Evolutionary conservation across 2,888 invertebrate genomes (phyloP).

Genomic region (Apamea sordens): DNA sequence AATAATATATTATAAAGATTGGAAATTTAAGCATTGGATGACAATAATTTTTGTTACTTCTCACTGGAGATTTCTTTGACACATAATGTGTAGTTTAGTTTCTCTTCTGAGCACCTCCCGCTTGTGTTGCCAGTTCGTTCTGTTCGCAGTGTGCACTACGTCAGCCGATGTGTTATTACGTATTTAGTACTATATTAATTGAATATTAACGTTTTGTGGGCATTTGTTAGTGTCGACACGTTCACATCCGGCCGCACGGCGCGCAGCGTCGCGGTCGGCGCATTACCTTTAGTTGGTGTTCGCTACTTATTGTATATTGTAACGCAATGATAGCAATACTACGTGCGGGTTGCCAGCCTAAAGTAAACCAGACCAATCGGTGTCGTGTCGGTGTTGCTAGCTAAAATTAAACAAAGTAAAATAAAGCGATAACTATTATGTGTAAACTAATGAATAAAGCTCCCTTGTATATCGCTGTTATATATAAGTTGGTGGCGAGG

Average conservation of each 20-base stretch:
- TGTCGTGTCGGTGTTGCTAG: constrained; percentile 87
- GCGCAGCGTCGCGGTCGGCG: constrained; percentile 9
- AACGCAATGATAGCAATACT: constrained; percentile 83
- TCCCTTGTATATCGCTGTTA: constrained; percentile 78
- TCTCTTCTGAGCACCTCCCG: constrained; percentile 62
- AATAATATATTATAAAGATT: constrained; percentile 82
- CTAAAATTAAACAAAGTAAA: constrained; percentile 69
- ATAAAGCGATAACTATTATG: constrained; percentile 74
- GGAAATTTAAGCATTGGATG: constrained; percentile 88
- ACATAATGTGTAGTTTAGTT: constrained; percentile 68
- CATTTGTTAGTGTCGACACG: constrained; percentile 45
- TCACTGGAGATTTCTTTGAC: constrained; percentile 76
- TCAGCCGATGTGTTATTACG: constrained; percentile 42
- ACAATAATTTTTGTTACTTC: constrained; percentile 89
- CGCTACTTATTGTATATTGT: constrained; percentile 52
- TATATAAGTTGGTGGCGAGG: constrained; percentile 66
- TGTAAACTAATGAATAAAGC: constrained; percentile 76
- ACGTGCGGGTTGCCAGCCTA: constrained; percentile 79
- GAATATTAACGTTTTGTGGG: constrained; percentile 17
- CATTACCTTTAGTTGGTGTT: constrained; percentile 50
- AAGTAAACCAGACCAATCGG: constrained; percentile 85
- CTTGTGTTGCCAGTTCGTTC: constrained; percentile 44
- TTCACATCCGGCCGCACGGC: constrained; percentile 12
- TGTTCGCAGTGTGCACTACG: constrained; percentile 34
- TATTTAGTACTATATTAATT: constrained; percentile 31